A percentile compares a stretch with the other conserved stretches of the same genome.
Conservation (phyloP, 2,113 vertebrate species). For the Hiodon tergisus region DNA sequence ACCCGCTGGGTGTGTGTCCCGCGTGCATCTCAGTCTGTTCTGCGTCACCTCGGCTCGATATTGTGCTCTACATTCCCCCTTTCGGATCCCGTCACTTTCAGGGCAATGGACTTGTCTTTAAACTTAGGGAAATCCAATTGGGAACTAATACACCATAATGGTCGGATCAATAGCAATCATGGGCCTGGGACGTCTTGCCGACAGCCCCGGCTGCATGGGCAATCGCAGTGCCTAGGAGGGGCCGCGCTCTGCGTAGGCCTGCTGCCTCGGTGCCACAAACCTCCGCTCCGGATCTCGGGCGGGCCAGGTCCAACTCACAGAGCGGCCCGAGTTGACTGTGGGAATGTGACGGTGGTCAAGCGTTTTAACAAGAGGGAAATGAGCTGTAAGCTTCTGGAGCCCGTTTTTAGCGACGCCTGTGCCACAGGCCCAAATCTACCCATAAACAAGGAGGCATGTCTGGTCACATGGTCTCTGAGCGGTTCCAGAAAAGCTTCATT, state of each 20-base stretch:
- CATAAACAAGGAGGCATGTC: slow-evolving; percentile 1
- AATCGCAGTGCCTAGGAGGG: neutral
- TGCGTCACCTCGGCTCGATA: slow-evolving; percentile 22
- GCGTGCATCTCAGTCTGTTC: neutral
- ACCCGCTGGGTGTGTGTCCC: neutral
- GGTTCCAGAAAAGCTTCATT: too few species aligned
- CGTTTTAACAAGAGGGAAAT: slow-evolving; percentile 30
- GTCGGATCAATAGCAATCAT: slow-evolving; percentile 59
- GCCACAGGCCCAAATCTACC: slow-evolving; percentile 20
- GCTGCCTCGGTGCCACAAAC: neutral
- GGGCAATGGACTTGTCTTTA: slow-evolving; percentile 54
- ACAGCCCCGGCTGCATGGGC: slow-evolving; percentile 35
- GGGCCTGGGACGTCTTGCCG: slow-evolving; percentile 44
- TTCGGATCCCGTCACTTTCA: slow-evolving; percentile 46
- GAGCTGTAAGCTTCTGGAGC: slow-evolving; percentile 24
- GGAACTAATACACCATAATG: slow-evolving; percentile 53
- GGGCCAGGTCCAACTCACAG: neutral
- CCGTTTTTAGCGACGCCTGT: slow-evolving; percentile 21
- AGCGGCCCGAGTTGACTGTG: neutral
- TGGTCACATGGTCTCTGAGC: slow-evolving; percentile 7
- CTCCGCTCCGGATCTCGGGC: too few species aligned
- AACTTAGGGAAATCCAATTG: slow-evolving; percentile 54
- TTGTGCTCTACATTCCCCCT: slow-evolving; percentile 38
- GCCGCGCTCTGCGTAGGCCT: slow-evolving; percentile 1
- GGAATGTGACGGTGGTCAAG: neutral